Evolutionary conservation across 2,113 vertebrate genomes (phyloP).

Genomic region (Rousettus leschenaultii): DNA sequence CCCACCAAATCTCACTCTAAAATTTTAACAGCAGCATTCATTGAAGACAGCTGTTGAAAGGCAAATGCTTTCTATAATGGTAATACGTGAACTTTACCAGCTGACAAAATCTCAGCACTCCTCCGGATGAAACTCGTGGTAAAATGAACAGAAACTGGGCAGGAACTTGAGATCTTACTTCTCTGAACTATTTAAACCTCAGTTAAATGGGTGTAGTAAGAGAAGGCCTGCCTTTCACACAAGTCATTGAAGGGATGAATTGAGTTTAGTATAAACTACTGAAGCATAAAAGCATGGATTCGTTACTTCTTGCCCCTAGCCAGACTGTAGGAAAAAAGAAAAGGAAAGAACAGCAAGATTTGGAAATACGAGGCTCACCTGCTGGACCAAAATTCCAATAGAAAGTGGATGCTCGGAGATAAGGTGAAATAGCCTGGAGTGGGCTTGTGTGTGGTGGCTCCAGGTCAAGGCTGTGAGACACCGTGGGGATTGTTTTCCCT

Average conservation of each 20-base stretch:
- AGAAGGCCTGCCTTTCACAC: not conserved
- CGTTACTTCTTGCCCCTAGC: not conserved
- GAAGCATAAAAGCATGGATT: not conserved
- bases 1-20: not conserved
- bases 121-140: not conserved
- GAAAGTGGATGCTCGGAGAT: not conserved
- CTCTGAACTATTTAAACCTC: not conserved
- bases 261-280: not conserved
- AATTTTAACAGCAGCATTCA: not conserved
- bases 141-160: not conserved
- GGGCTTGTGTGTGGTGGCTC: fast-evolving
- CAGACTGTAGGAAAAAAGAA: not conserved
- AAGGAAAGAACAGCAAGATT: not conserved
- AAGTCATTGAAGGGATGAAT: not conserved
- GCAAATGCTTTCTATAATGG: not conserved
- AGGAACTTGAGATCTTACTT: not conserved
- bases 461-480: not conserved
- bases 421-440: not conserved
- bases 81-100: not conserved
- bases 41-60: not conserved
- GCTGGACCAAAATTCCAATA: not conserved
- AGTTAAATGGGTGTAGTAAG: not conserved
- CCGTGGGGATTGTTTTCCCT: not conserved
- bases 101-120: not conserved
- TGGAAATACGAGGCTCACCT: not conserved